phyloP scores from a whole-genome alignment of 2,888 invertebrate genomes.

The Bellardia bayeri region DNA sequence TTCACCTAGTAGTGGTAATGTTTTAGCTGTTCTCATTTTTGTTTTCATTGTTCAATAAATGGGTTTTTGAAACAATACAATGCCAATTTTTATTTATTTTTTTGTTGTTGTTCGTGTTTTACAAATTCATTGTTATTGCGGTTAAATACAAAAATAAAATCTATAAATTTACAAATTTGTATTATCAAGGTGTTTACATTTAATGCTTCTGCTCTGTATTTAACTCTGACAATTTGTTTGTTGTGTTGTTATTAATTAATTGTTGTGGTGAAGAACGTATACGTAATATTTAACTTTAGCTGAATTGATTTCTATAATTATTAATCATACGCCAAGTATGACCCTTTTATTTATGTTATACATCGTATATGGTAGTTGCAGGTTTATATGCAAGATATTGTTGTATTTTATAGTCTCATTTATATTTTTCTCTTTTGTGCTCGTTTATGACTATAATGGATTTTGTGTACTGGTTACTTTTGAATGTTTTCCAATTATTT shows the following conservation, averaged over 20 bases:
- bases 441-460: not conserved
- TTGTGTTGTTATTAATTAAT: not conserved
- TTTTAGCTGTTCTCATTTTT: slow-evolving; percentile 28
- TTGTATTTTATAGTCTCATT: not conserved
- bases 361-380: no score
- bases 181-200: slow-evolving; percentile 20
- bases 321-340: slow-evolving; percentile 35
- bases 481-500: not conserved
- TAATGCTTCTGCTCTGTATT: not conserved
- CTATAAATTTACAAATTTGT: slow-evolving; percentile 21
- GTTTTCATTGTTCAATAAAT: slow-evolving; percentile 49
- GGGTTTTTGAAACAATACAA: slow-evolving; percentile 25
- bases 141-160: slow-evolving; percentile 31
- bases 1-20: slow-evolving; percentile 14
- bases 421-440: not conserved
- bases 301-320: not conserved
- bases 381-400: no score
- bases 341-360: not conserved
- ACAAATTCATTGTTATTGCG: slow-evolving; percentile 50
- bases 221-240: not conserved
- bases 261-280: not conserved
- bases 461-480: no score
- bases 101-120: not conserved
- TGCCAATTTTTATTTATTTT: not conserved
- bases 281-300: not conserved